Evolutionary conservation across 2,888 invertebrate genomes (phyloP), one percentile per base, ranked within the genome.

Genomic region (Kryphioiulus occultus): DNA sequence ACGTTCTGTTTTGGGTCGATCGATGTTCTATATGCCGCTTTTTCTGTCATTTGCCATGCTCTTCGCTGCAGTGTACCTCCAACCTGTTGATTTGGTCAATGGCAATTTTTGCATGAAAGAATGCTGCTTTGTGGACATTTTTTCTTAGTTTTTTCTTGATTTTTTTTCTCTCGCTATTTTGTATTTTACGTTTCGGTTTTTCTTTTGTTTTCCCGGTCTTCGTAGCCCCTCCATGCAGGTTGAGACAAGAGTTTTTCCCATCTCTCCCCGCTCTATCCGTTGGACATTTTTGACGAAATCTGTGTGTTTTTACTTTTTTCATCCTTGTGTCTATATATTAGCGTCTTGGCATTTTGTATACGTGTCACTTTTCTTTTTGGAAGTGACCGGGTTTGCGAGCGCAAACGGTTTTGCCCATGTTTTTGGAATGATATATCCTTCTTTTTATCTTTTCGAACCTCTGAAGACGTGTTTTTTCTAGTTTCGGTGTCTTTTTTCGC

Each of bases 371-470:
- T 86, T 32, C 59, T 86, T 86, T 39, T 35, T 68, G 86, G 30
- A 59, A 32, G 35, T 35, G 84, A 84, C 84, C 35, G 68, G 22
- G 68, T 68, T 68, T 84, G 84, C 32, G n/a, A 39, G 35, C 84
- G 19, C n/a, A 84, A 35, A 9, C 84, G 84, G 84, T 84, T 84
- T 84, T 39, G 42, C 35, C 42, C 84, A 84, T 53, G 53, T 53
- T 86, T 86, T 86, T 86, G 86, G 42, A 86, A 86, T 86, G 86
- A 42, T 35, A 85, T 85, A 42, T 22, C 68, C 84, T 84, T 35
- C 39, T 86, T 86, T 42, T 22, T 44, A 47, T 86, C 44, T 86
- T 86, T 32, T 86, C 44, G 26, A 26, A 86, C 19, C 19, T 68
- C 42, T 47, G 86, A 86, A 22, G 47, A 78, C 86, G 30, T 86